phyloP scores from a whole-genome alignment of 2,797 vertebrate species.

The Schizopygopsis malacanthus region DNA sequence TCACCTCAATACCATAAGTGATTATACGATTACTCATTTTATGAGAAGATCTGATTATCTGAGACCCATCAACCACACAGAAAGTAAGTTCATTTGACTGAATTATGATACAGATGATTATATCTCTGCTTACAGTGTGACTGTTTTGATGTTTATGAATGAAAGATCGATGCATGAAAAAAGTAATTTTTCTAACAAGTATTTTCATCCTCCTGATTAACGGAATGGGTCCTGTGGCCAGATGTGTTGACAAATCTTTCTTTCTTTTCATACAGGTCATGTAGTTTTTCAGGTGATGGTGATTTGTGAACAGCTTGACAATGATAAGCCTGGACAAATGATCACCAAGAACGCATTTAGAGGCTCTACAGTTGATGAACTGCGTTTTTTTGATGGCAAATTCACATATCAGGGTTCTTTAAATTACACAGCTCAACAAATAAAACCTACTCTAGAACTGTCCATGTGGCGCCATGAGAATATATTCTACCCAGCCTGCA shows the following conservation, averaged over 20 bases:
- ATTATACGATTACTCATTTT: background rate
- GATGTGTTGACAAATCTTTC: too few species aligned
- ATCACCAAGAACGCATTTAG: conserved; percentile 2
- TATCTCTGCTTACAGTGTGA: background rate
- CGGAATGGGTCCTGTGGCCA: too few species aligned
- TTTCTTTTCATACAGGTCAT: background rate
- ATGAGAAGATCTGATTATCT: background rate
- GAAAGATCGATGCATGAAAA: too few species aligned
- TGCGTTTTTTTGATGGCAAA: background rate
- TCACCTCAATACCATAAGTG: background rate
- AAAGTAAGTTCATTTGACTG: background rate
- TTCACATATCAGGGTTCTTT: background rate
- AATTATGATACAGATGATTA: background rate
- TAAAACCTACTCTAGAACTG: background rate
- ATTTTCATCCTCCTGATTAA: too few species aligned
- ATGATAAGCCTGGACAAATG: background rate
- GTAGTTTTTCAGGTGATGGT: background rate
- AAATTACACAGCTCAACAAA: background rate
- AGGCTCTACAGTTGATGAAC: conserved; percentile 7
- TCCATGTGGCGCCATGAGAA: background rate
- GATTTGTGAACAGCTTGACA: background rate
- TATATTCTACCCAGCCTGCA: conserved; percentile 7
- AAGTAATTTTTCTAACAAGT: too few species aligned
- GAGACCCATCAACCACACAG: background rate
- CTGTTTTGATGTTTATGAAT: too few species aligned